Percentiles rank a stretch among this genome's conserved stretches.
These are phyloP conservation scores for Catocala sponsa DNA, from an alignment of 2,888 invertebrate species.

Conservation along the genomic window DNA sequence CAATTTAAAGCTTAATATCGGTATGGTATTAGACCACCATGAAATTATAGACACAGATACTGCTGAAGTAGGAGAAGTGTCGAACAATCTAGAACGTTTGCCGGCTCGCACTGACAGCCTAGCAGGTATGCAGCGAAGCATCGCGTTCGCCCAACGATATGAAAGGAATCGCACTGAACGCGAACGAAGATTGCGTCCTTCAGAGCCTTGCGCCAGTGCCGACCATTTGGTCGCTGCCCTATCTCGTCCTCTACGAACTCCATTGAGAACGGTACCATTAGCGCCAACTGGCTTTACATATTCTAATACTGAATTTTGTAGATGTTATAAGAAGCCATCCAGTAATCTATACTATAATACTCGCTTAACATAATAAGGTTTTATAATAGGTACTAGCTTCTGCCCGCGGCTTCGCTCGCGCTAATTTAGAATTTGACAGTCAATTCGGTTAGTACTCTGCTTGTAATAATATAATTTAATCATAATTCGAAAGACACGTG, in stretches of 20 bases:
- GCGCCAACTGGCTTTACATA: conserved; percentile 36
- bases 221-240: conserved; percentile 64
- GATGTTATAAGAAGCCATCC: conserved; percentile 61
- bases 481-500: no score
- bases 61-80: conserved; percentile 70
- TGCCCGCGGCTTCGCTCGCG: no score
- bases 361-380: conserved; percentile 43
- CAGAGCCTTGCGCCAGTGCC: conserved; percentile 58
- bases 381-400: no score
- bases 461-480: no score
- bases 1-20: conserved; percentile 78
- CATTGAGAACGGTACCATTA: conserved; percentile 53
- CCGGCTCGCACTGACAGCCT: conserved; percentile 75
- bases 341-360: conserved; percentile 69
- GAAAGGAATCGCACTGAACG: conserved; percentile 65
- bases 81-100: conserved; percentile 60
- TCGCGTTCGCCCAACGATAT: conserved; percentile 68
- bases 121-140: conserved; percentile 69
- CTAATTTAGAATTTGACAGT: no score
- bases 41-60: conserved; percentile 82
- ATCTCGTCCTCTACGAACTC: conserved; percentile 62
- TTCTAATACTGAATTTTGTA: conserved; percentile 33
- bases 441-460: no score
- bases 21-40: conserved; percentile 84
- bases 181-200: conserved; percentile 61